phyloP scores from a whole-genome alignment of 1,140 invertebrate genomes.

The Rhopalosiphum maidis region DNA sequence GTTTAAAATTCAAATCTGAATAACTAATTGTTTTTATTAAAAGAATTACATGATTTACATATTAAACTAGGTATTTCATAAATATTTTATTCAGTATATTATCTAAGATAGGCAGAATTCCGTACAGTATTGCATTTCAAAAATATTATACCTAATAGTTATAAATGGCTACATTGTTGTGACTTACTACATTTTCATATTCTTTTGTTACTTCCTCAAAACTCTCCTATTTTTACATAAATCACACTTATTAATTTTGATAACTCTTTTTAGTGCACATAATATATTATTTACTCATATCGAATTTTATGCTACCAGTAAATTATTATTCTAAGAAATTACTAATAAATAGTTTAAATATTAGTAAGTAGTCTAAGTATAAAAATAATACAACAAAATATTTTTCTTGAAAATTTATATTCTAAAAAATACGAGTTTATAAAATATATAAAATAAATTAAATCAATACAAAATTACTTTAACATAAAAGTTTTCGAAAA shows the following conservation, averaged over 20 bases:
- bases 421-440: neutral
- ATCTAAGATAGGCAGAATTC: neutral
- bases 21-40: slow-evolving; percentile 3
- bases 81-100: neutral
- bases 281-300: too few species aligned
- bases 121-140: neutral
- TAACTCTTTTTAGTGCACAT: too few species aligned
- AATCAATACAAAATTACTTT: neutral
- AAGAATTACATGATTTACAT: neutral
- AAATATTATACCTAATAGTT: neutral
- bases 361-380: accelerated
- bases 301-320: neutral
- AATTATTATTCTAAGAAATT: neutral
- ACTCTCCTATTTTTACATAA: neutral
- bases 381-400: neutral
- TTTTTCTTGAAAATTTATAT: neutral
- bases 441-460: neutral
- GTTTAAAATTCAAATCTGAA: neutral
- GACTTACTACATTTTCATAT: neutral
- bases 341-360: neutral
- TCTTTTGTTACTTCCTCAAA: neutral
- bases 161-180: neutral
- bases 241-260: neutral
- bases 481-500: neutral
- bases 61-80: neutral